Percentiles rank a stretch among this genome's conserved stretches.
Conservation (phyloP, 1,140 invertebrate species). For the Chironomus striatipennis region DNA sequence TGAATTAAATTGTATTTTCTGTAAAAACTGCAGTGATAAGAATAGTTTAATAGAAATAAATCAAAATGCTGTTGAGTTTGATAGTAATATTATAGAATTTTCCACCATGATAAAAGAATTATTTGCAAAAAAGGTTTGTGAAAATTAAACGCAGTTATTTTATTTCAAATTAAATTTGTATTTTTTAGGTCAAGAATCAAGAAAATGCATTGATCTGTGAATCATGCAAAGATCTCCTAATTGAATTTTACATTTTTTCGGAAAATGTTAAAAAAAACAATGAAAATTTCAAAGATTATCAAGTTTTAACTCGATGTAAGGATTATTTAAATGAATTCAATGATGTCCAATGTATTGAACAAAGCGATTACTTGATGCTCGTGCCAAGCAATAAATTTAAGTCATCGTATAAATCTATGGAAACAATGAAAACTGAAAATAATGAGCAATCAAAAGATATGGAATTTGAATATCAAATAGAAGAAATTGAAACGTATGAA, state of each 20-base stretch:
- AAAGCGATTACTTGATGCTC: not conserved
- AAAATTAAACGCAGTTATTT: no score
- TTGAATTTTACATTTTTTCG: not conserved
- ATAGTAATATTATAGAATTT: not conserved
- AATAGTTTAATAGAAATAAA: not conserved
- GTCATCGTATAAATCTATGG: not conserved
- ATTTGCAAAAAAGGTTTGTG: not conserved
- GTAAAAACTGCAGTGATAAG: conserved; percentile 9
- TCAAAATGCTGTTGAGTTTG: not conserved
- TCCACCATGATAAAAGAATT: not conserved
- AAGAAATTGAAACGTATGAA: not conserved
- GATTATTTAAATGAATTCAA: not conserved
- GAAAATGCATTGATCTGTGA: not conserved
- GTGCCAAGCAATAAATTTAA: not conserved
- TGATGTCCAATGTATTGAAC: not conserved
- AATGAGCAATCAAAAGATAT: not conserved
- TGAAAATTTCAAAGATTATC: not conserved
- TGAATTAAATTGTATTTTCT: conserved; percentile 24
- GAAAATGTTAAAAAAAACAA: not conserved
- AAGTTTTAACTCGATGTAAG: not conserved
- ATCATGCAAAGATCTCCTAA: not conserved
- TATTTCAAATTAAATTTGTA: not conserved
- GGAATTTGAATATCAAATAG: not conserved
- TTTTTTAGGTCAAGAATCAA: not conserved
- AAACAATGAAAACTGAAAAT: not conserved